Evolutionary conservation across 2,888 invertebrate genomes (phyloP).

Genomic region (Ceraclea dissimilis): DNA sequence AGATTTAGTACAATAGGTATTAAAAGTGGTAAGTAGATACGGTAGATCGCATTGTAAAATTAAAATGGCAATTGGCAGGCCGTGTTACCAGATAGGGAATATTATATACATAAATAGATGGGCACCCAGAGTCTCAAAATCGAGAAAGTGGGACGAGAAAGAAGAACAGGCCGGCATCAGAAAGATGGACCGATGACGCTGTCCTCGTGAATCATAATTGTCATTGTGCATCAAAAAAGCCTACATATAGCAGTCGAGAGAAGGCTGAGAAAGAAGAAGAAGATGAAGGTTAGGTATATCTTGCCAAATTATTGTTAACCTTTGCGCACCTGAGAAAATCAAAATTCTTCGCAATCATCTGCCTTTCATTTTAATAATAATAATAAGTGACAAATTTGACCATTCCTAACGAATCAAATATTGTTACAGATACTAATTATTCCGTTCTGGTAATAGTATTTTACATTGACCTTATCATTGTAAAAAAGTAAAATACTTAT

Average conservation of each 20-base stretch:
- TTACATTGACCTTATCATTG: too few relatives aligned
- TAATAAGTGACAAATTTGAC: too few relatives aligned
- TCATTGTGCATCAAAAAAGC: background rate
- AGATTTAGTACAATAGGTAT: too few relatives aligned
- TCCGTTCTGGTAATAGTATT: too few relatives aligned
- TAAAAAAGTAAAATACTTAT: too few relatives aligned
- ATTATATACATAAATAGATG: background rate
- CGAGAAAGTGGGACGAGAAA: background rate
- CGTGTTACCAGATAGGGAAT: background rate
- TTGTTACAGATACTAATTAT: too few relatives aligned
- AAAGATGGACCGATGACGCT: background rate
- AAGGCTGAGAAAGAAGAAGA: constrained; percentile 1
- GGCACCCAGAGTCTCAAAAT: background rate
- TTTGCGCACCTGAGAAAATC: too few relatives aligned
- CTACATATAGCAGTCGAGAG: constrained; percentile 1
- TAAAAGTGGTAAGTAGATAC: too few relatives aligned
- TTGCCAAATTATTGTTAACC: too few relatives aligned
- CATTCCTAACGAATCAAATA: too few relatives aligned
- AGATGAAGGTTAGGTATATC: background rate
- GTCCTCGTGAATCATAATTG: background rate
- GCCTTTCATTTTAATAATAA: too few relatives aligned
- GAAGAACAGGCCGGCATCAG: background rate
- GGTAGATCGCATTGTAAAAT: background rate
- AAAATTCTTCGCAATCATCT: too few relatives aligned
- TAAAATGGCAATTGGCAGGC: background rate